These are phyloP conservation scores for Gymnocheta viridis DNA, from an alignment of 2,888 invertebrate species.

Conservation along the genomic window DNA sequence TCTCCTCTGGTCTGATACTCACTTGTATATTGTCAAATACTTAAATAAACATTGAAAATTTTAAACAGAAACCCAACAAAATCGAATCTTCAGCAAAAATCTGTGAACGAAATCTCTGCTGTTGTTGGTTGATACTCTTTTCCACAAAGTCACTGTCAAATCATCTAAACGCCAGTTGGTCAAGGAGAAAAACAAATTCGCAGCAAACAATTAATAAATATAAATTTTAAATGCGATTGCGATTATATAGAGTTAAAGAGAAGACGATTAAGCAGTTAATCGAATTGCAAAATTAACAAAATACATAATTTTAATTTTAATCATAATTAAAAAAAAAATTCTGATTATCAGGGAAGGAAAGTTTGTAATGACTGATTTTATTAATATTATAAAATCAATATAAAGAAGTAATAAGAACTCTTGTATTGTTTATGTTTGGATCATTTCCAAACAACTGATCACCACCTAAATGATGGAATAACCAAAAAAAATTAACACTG, in stretches of 20 bases:
- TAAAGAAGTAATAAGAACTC: no score
- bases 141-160: slow-evolving; percentile 33
- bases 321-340: no score
- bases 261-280: slow-evolving; percentile 1
- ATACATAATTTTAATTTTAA: no score
- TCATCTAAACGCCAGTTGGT: slow-evolving; percentile 68
- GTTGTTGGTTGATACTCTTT: slow-evolving; percentile 20
- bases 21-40: slow-evolving; percentile 44
- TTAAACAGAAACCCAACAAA: slow-evolving; percentile 15
- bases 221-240: not conserved
- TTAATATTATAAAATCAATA: no score
- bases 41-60: slow-evolving; percentile 51
- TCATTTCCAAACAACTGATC: no score
- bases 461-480: no score
- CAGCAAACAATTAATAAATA: slow-evolving; percentile 25
- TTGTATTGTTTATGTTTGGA: no score
- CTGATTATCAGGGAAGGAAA: no score
- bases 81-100: slow-evolving; percentile 59
- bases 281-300: no score
- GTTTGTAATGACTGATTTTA: no score
- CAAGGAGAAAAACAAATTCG: slow-evolving; percentile 1
- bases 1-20: not conserved
- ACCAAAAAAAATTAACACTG: no score
- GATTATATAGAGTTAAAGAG: not conserved
- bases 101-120: not conserved